Percentiles rank a stretch among this genome's conserved stretches.
Conservation (phyloP, 2,888 invertebrate genomes). For the Marronus borbonicus region DNA sequence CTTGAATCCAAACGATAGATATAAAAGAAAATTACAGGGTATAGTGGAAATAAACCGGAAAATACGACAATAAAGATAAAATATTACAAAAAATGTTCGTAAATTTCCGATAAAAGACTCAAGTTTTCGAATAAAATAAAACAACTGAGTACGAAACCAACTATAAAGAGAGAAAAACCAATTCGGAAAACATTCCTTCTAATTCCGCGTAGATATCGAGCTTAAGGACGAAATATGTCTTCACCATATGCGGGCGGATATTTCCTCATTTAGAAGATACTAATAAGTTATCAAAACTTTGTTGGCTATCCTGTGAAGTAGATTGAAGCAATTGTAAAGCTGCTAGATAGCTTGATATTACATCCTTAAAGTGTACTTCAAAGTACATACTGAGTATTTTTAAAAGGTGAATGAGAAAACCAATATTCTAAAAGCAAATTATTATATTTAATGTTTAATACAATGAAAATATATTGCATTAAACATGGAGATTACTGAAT, state of each 20-base stretch:
- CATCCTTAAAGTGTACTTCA: too few relatives aligned
- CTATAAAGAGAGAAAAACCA: neutral
- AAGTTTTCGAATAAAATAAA: conserved; percentile 19
- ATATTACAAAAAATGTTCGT: conserved; percentile 6
- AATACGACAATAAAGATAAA: neutral
- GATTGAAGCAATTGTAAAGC: too few relatives aligned
- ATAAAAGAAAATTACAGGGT: neutral
- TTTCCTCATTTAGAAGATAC: neutral
- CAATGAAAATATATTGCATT: too few relatives aligned
- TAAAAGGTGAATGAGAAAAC: too few relatives aligned
- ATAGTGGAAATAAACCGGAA: neutral
- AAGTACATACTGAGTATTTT: too few relatives aligned
- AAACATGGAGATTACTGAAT: too few relatives aligned
- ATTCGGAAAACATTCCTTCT: neutral
- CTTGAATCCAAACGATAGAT: neutral
- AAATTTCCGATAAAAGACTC: neutral
- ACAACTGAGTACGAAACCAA: neutral
- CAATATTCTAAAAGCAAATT: too few relatives aligned
- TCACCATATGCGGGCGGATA: neutral
- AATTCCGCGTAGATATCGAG: neutral
- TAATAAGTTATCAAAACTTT: conserved; percentile 7
- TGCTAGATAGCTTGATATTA: too few relatives aligned
- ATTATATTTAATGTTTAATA: too few relatives aligned
- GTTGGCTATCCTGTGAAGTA: too few relatives aligned
- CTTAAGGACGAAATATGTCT: neutral